These are phyloP conservation scores for Psilopsiagon aurifrons DNA, from an alignment of 2,113 vertebrate species.

Conservation along the genomic window DNA sequence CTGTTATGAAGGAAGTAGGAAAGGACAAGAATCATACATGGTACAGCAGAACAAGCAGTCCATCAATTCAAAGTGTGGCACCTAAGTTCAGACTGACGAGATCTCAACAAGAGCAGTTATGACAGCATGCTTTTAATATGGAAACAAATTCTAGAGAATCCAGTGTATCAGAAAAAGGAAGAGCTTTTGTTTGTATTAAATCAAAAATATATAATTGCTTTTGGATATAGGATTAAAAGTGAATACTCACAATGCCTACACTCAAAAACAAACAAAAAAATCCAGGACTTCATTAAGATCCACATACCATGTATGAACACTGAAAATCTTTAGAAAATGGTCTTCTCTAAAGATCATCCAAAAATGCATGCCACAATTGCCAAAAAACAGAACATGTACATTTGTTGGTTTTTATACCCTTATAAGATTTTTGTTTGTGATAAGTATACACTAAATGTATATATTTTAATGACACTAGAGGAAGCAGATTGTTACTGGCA, in stretches of 20 bases:
- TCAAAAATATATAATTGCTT: slow-evolving; percentile 70
- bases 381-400: slow-evolving; percentile 81
- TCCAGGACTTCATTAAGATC: slow-evolving; percentile 77
- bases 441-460: slow-evolving; percentile 86
- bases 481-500: slow-evolving; percentile 96
- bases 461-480: slow-evolving; percentile 88
- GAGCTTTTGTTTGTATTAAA: slow-evolving; percentile 59
- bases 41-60: slow-evolving; percentile 78
- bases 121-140: slow-evolving; percentile 79
- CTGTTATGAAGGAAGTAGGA: slow-evolving; percentile 76
- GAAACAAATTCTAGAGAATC: slow-evolving; percentile 80
- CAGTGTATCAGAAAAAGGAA: slow-evolving; percentile 83
- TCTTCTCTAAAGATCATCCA: slow-evolving; percentile 76
- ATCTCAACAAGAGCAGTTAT: slow-evolving; percentile 74
- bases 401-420: slow-evolving; percentile 74
- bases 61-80: slow-evolving; percentile 78
- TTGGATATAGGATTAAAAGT: slow-evolving; percentile 77
- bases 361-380: slow-evolving; percentile 81
- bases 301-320: slow-evolving; percentile 82
- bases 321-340: slow-evolving; percentile 76
- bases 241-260: slow-evolving; percentile 81
- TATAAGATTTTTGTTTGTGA: slow-evolving; percentile 83
- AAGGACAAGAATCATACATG: slow-evolving; percentile 79
- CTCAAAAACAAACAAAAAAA: slow-evolving; percentile 68
- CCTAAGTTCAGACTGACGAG: slow-evolving; percentile 73